A percentile compares a stretch with the other conserved stretches of the same genome.
Evolutionary conservation across 2,797 vertebrate species (phyloP).

Genomic region (Syndactyla subalaris): DNA sequence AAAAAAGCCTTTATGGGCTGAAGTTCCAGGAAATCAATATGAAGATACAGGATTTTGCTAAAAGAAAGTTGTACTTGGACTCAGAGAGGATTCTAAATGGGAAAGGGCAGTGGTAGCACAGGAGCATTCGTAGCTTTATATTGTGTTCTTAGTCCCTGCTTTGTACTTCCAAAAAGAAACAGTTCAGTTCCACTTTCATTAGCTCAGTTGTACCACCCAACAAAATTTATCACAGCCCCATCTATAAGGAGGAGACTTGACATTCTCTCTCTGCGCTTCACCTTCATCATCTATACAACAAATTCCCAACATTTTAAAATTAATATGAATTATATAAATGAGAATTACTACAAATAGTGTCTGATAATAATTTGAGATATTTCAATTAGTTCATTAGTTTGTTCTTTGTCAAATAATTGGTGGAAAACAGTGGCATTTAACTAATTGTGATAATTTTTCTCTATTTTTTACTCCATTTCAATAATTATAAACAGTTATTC

Average conservation of each 20-base stretch:
- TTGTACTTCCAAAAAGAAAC: not conserved
- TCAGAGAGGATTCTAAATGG: not conserved
- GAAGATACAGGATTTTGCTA: accelerated
- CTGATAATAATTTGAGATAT: not conserved
- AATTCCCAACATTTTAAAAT: not conserved
- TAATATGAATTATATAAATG: not conserved
- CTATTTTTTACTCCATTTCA: not conserved
- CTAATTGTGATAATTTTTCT: not conserved
- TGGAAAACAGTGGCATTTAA: not conserved
- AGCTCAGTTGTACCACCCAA: not conserved
- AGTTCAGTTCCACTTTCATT: not conserved
- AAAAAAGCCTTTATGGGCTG: not conserved
- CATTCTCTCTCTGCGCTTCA: not conserved
- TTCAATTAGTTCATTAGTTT: not conserved
- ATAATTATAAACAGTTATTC: not conserved
- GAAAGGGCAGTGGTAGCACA: not conserved
- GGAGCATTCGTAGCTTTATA: accelerated
- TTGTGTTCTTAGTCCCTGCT: not conserved
- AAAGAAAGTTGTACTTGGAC: not conserved
- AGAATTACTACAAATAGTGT: not conserved
- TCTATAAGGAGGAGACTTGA: not conserved
- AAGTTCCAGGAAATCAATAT: not conserved
- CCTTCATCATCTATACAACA: not conserved
- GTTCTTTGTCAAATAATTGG: not conserved
- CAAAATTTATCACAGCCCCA: accelerated